A percentile compares a stretch with the other conserved stretches of the same genome.
Conservation (phyloP, 2,797 vertebrate species). For the Nyctibius grandis region DNA sequence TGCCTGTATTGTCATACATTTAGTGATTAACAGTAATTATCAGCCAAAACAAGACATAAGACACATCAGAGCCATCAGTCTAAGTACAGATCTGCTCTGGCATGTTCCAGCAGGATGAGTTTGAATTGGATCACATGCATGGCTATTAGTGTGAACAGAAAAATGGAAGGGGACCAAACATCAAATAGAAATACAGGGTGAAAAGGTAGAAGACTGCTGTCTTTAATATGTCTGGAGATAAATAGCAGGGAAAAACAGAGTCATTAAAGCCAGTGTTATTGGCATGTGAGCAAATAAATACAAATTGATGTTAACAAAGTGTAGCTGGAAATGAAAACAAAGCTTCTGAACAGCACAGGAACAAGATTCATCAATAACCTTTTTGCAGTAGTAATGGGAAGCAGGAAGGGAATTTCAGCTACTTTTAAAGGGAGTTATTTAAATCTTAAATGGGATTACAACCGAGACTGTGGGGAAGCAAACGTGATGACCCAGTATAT, state of each 20-base stretch:
- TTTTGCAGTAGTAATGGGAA: background rate
- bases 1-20: background rate
- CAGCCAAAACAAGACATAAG: background rate
- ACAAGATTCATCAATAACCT: background rate
- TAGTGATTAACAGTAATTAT: background rate
- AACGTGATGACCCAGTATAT: background rate
- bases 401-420: background rate
- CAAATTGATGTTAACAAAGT: background rate
- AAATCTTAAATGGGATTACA: background rate
- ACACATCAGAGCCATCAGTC: background rate
- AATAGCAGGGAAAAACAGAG: background rate
- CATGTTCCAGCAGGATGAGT: background rate
- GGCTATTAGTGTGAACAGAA: background rate
- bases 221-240: background rate
- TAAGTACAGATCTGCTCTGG: background rate
- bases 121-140: background rate
- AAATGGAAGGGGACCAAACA: background rate
- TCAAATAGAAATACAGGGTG: background rate
- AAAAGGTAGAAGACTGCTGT: background rate
- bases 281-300: background rate
- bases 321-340: background rate
- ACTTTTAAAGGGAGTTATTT: background rate
- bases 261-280: background rate
- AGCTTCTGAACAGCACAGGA: background rate
- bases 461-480: background rate